Percentiles rank a stretch among this genome's conserved stretches.
These are phyloP conservation scores for Ptiloglossa arizonensis DNA, from an alignment of 1,140 invertebrate species.

Conservation along the genomic window DNA sequence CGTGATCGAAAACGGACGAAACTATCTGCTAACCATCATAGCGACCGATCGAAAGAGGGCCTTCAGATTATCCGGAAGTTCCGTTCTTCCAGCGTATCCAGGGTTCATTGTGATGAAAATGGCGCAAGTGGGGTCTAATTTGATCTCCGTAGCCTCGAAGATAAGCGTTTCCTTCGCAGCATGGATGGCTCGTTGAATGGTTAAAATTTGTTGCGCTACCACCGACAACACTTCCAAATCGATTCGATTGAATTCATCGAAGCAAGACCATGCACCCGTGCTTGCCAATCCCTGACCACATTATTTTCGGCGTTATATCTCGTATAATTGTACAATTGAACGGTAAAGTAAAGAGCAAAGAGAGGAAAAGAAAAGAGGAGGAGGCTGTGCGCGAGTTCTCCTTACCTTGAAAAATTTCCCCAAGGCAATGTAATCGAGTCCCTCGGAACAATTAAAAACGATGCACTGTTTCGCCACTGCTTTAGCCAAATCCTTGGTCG, in stretches of 20 bases:
- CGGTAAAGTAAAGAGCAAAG: too few species aligned
- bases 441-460: slow-evolving; percentile 97
- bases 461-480: slow-evolving; percentile 98
- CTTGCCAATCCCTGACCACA: slow-evolving; percentile 90
- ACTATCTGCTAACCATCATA: slow-evolving; percentile 97
- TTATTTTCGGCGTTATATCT: neutral
- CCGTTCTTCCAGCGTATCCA: slow-evolving; percentile 94
- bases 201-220: slow-evolving; percentile 92
- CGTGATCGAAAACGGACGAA: neutral
- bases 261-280: slow-evolving; percentile 98
- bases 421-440: slow-evolving; percentile 95
- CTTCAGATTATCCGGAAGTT: slow-evolving; percentile 97
- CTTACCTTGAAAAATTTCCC: slow-evolving; percentile 98
- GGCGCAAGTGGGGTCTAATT: slow-evolving; percentile 94
- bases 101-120: slow-evolving; percentile 99
- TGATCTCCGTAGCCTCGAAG: slow-evolving; percentile 95
- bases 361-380: too few species aligned
- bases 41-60: slow-evolving; percentile 97
- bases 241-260: slow-evolving; percentile 96
- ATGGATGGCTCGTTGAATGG: slow-evolving; percentile 90
- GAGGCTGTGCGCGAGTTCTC: too few species aligned
- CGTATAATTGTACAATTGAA: too few species aligned
- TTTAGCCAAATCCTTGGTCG: slow-evolving; percentile 97
- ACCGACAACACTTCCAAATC: slow-evolving; percentile 95
- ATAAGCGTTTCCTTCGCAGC: slow-evolving; percentile 87